Evolutionary conservation across 2,113 vertebrate species (phyloP), one percentile per base, ranked within the genome.

Genomic region (Clupea harengus): DNA sequence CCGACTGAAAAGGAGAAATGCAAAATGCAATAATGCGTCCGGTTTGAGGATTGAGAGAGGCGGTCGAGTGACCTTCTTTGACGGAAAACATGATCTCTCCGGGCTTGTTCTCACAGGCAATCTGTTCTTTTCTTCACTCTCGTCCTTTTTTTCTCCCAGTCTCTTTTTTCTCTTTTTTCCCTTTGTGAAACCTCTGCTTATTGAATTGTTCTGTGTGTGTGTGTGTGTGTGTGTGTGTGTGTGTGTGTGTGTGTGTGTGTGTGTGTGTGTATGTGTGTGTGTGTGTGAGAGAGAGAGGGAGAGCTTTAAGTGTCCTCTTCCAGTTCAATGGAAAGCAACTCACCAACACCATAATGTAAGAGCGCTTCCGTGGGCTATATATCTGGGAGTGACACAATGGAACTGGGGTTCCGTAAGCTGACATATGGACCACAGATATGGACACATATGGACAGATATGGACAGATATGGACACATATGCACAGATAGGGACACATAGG

Each of bases 41-140:
- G 86, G 86, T 89, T 8, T 32, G 18, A 64, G 20, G 82, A 84
- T 45, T n/a, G 52, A 72, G 84, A 60, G 81, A 72, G 85, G 81
- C 46, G 45, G 82, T 80, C 11, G 45, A 85, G 75, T 89, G 78
- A 85, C 87, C 88, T 57, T 85, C 67, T 88, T 86, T 89, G 78
- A 72, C 83, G 32, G 46, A 88, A 83, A 89, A 89, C 84, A 86
- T 84, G 88, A 88, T 89, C 86, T 89, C 54, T 52, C 28, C 20
- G 46, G 84, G 60, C 88, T 84, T 85, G 86, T 86, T 89, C 89
- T 89, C 88, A 85, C 89, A 88, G 89, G 85, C 87, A 84, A 83
- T 84, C 83, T 60, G 28, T 4, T 75, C 46, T 83, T 45, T 52
- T 11, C 49, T 78, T 81, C 8, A 83, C 50, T 80, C 18, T 85